A percentile compares a stretch with the other conserved stretches of the same genome.
Conservation (phyloP, 2,113 vertebrate genomes). For the Anolis sagrei region DNA sequence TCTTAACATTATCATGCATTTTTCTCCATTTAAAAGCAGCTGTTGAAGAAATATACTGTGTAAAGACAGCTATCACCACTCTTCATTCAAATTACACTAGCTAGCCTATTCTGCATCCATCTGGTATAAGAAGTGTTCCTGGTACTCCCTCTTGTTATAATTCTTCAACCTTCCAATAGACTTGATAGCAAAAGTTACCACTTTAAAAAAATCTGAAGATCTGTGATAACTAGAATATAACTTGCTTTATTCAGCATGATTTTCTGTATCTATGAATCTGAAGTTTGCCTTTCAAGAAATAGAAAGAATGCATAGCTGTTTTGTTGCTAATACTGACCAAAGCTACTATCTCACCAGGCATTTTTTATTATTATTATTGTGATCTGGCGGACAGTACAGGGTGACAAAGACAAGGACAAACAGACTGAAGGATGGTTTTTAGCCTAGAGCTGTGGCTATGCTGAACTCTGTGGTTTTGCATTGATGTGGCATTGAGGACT, state of each 20-base stretch:
- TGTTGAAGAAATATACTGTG: constrained; percentile 14
- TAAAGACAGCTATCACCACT: constrained; percentile 1
- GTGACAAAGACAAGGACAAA: too few species aligned
- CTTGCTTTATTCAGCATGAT: neutral
- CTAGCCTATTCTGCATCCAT: constrained; percentile 14
- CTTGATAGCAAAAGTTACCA: constrained; percentile 10
- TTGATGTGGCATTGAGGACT: too few species aligned
- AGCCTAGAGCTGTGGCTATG: too few species aligned
- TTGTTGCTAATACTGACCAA: neutral
- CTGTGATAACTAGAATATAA: neutral
- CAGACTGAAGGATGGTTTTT: too few species aligned
- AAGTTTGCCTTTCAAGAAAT: neutral
- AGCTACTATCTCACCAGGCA: neutral
- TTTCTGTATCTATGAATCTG: neutral
- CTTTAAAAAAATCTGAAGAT: neutral
- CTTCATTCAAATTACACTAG: constrained; percentile 5
- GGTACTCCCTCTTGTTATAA: constrained; percentile 5
- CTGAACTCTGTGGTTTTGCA: too few species aligned
- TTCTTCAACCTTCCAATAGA: neutral
- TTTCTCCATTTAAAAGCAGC: constrained; percentile 19
- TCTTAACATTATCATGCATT: constrained; percentile 8
- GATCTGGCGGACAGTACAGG: too few species aligned
- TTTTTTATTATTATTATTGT: too few species aligned
- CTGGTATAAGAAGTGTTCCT: constrained; percentile 1
- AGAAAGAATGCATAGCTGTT: neutral